Conservation (phyloP, 1,140 invertebrate genomes). For the Drosophila auraria region DNA sequence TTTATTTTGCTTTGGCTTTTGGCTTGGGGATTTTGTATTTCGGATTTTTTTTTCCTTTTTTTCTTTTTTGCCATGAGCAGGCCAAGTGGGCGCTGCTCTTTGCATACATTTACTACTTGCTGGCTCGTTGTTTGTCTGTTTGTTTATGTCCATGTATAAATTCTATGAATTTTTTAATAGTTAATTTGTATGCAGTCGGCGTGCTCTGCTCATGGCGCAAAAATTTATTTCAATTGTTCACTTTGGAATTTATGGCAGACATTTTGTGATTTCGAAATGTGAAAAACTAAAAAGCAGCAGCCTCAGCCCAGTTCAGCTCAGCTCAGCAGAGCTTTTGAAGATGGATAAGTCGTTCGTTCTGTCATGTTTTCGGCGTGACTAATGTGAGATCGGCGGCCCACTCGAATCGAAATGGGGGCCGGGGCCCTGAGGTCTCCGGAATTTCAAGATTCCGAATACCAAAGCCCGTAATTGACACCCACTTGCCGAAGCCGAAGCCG, state of each 20-base stretch:
- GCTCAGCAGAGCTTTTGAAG: slow-evolving; percentile 22
- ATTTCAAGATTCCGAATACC: slow-evolving; percentile 28
- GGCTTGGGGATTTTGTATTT: slow-evolving; percentile 37
- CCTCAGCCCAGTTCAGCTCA: background rate
- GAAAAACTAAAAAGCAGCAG: slow-evolving; percentile 54
- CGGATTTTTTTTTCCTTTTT: background rate
- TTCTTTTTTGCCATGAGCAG: slow-evolving; percentile 3
- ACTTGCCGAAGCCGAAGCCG: slow-evolving; percentile 42
- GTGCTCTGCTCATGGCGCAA: slow-evolving; percentile 78
- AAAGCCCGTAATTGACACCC: slow-evolving; percentile 75
- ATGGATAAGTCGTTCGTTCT: slow-evolving; percentile 43
- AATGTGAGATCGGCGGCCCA: slow-evolving; percentile 66
- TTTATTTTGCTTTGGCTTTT: slow-evolving; percentile 68
- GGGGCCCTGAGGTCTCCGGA: slow-evolving; percentile 40
- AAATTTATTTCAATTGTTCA: slow-evolving; percentile 84
- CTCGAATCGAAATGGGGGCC: slow-evolving; percentile 16
- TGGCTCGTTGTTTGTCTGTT: slow-evolving; percentile 19
- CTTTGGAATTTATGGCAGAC: slow-evolving; percentile 83
- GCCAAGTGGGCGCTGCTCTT: slow-evolving; percentile 73
- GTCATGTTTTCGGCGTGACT: slow-evolving; percentile 65
- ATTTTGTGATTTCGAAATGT: slow-evolving; percentile 82
- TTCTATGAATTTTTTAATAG: slow-evolving; percentile 84
- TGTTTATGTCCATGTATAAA: slow-evolving; percentile 69
- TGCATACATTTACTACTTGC: slow-evolving; percentile 30
- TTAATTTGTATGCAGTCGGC: slow-evolving; percentile 82